Base-by-base conservation (phyloP, 1,140 invertebrate genomes). In the Pissodes strobi region DNA sequence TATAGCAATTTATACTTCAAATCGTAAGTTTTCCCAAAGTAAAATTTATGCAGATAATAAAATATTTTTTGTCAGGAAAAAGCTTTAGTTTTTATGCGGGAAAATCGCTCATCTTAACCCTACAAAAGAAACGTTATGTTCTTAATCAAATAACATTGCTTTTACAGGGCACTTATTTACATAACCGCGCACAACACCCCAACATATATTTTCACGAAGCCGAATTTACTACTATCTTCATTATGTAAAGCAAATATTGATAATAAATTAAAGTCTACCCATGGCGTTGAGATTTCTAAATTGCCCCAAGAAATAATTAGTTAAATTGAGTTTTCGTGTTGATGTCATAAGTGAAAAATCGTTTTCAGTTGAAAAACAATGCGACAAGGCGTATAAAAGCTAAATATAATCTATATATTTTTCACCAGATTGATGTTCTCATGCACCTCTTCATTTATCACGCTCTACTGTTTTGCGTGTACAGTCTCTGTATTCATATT, bases 401-500 rank as follows among this genome's bases (percentile, higher is more conserved):
- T 39, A 55, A 55, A 55, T 55, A 39, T 55, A 55, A 55, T 55
- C 52, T 39, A 55, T 52, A 55, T 39, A 55, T 55, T 55, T 55
- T 55, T 55, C 30, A 13, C 23, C 37, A 27, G 37, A 55, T 55
- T 55, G 52, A 55, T 55, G 52, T 39, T 39, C 9, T 15, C 13
- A 12, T 12, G n/a, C 37, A 30, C 22, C 25, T 13, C 21, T 55
- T 55, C 52, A 55, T 55, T 55, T 55, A 55, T 55, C 52, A 52
- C n/a, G 13, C n/a, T 41, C 38, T 41, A 13, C 38, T 13, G 38
- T 41, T 18, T 13, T 15, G 9, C 6, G 17, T 41, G 38, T 18
- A 27, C 38, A 41, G 9, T 2, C 38, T 5, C 3, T 18, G 38
- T 41, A 18, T 41, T 41, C 8, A 37, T 41, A 41, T 41, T 41